A percentile compares a stretch with the other conserved stretches of the same genome.
phyloP scores from a whole-genome alignment of 2,797 vertebrate genomes.

The Enteromius anoplus region DNA sequence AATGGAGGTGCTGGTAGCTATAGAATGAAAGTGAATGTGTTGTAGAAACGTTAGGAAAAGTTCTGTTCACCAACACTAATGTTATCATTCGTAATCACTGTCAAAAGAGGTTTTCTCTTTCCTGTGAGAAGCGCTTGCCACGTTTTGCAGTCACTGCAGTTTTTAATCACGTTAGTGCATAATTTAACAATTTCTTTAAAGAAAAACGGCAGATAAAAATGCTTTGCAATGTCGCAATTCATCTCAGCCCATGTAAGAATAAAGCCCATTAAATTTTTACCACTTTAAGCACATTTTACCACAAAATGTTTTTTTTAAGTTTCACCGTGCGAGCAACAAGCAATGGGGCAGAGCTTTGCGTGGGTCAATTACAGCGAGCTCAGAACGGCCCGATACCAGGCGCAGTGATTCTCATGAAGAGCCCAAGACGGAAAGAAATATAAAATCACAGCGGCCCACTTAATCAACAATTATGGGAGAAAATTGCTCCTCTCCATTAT shows the following conservation, averaged over 20 bases:
- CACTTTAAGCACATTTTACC: not conserved
- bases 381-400: slow-evolving; percentile 39
- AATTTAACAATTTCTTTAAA: slow-evolving; percentile 30
- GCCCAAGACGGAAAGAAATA: slow-evolving; percentile 47
- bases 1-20: not conserved
- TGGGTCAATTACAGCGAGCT: slow-evolving; percentile 49
- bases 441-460: slow-evolving; percentile 48
- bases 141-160: slow-evolving; percentile 7
- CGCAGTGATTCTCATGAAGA: slow-evolving; percentile 23
- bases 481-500: slow-evolving; percentile 61
- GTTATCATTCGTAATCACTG: slow-evolving; percentile 19
- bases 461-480: slow-evolving; percentile 61
- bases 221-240: not conserved
- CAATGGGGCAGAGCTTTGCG: not conserved
- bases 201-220: not conserved
- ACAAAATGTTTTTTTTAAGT: not conserved
- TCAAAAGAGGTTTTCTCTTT: slow-evolving; percentile 7
- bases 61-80: not conserved
- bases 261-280: not conserved
- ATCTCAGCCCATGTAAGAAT: not conserved
- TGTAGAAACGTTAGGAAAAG: not conserved
- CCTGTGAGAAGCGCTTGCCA: not conserved
- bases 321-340: not conserved
- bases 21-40: slow-evolving; percentile 4
- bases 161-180: slow-evolving; percentile 12